Conservation (phyloP, 2,797 vertebrate genomes). For the Oreortyx pictus region DNA sequence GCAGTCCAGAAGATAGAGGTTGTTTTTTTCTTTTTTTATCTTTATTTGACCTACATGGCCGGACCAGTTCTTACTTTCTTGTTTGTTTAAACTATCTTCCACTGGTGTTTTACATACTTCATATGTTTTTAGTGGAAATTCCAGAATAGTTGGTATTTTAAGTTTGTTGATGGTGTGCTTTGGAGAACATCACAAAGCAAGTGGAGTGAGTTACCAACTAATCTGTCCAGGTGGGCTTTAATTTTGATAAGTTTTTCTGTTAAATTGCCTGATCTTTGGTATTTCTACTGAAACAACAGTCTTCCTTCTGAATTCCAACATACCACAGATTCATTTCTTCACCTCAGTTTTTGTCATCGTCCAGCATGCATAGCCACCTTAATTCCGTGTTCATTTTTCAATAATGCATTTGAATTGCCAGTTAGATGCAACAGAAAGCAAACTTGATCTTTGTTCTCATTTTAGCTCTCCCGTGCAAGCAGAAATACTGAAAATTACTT, state of each 20-base stretch:
- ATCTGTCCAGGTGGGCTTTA: conserved; percentile 47
- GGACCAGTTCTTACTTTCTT: conserved; percentile 91
- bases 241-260: conserved; percentile 60
- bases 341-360: conserved; percentile 59
- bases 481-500: conserved; percentile 44
- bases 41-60: conserved; percentile 92
- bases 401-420: conserved; percentile 41
- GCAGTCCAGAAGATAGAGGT: conserved; percentile 88
- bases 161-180: conserved; percentile 50
- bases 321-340: conserved; percentile 63
- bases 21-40: conserved; percentile 81
- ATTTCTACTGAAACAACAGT: conserved; percentile 67
- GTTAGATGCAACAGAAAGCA: conserved; percentile 46
- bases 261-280: conserved; percentile 69
- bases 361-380: conserved; percentile 60
- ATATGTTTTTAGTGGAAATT: conserved; percentile 68
- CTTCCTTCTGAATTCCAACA: conserved; percentile 78
- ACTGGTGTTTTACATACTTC: conserved; percentile 83
- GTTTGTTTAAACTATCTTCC: conserved; percentile 87
- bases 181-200: conserved; percentile 37
- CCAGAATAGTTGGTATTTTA: conserved; percentile 68
- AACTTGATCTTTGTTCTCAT: conserved; percentile 47
- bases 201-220: conserved; percentile 45
- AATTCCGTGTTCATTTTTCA: conserved; percentile 36
- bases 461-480: conserved; percentile 63